These are phyloP conservation scores for Lucinisca nassula DNA, from an alignment of 2,888 invertebrate species.

Conservation along the genomic window DNA sequence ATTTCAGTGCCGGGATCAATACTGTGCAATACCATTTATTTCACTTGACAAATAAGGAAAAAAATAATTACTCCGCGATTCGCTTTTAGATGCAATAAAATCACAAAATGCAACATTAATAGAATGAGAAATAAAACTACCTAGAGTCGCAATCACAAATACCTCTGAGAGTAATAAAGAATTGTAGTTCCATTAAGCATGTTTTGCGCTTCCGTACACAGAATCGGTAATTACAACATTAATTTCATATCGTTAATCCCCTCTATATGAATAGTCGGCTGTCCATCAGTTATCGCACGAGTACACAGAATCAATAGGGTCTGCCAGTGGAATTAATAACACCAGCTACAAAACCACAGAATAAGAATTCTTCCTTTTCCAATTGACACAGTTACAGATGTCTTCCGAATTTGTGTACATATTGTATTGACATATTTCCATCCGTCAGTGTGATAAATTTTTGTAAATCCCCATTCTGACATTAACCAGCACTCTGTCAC, in stretches of 20 bases:
- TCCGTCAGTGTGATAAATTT: neutral
- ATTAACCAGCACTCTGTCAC: too few species aligned
- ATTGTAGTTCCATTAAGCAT: neutral
- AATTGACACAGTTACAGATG: neutral
- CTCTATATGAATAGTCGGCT: neutral
- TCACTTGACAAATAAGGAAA: neutral
- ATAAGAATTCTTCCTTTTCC: neutral
- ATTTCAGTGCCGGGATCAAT: too few species aligned
- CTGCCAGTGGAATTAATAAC: neutral
- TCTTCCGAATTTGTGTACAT: neutral
- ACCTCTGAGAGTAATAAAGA: neutral
- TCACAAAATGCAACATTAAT: neutral
- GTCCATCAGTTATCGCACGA: neutral
- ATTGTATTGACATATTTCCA: neutral
- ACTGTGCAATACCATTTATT: too few species aligned
- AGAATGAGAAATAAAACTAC: neutral
- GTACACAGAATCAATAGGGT: neutral
- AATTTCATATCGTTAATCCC: neutral
- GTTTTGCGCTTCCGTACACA: neutral
- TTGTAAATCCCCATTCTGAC: too few species aligned
- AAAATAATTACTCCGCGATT: neutral
- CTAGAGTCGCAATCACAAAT: neutral
- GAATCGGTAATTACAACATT: neutral
- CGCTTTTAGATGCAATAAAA: neutral
- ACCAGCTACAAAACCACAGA: slow-evolving; percentile 1